Conservation (phyloP, 2,113 vertebrate species). For the Chionomys nivalis region DNA sequence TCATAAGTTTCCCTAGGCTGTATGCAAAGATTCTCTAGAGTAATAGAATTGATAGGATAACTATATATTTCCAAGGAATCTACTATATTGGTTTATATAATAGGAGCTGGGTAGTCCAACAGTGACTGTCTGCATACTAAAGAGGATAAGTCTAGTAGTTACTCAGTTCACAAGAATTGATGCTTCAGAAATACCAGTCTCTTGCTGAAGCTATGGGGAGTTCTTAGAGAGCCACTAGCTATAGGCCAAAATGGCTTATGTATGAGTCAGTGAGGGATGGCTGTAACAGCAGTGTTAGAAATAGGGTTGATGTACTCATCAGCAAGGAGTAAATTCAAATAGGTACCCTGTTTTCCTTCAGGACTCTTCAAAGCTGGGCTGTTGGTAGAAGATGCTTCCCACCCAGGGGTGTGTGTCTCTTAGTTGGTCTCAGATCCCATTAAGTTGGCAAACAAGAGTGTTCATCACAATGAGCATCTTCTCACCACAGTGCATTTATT, state of each 20-base stretch:
- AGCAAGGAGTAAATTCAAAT: background rate
- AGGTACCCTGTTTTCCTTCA: background rate
- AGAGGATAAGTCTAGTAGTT: too few species aligned
- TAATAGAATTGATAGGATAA: background rate
- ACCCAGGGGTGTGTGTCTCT: background rate
- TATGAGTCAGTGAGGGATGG: background rate
- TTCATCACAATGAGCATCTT: background rate
- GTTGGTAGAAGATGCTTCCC: background rate
- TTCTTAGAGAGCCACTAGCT: background rate
- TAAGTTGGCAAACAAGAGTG: background rate
- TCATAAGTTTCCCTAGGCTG: background rate
- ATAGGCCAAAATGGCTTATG: too few species aligned
- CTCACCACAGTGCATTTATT: background rate
- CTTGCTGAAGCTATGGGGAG: background rate
- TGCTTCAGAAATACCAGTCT: background rate
- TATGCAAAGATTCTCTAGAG: background rate
- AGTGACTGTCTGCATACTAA: background rate
- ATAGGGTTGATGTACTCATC: background rate
- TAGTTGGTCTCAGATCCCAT: background rate
- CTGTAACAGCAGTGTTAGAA: background rate
- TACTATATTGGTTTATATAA: background rate
- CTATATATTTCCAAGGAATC: background rate
- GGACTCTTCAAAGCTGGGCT: background rate
- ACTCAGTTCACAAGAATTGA: background rate
- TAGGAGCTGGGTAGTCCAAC: background rate